Evolutionary conservation across 2,797 vertebrate species (phyloP).

Genomic region (Girardinus metallicus): DNA sequence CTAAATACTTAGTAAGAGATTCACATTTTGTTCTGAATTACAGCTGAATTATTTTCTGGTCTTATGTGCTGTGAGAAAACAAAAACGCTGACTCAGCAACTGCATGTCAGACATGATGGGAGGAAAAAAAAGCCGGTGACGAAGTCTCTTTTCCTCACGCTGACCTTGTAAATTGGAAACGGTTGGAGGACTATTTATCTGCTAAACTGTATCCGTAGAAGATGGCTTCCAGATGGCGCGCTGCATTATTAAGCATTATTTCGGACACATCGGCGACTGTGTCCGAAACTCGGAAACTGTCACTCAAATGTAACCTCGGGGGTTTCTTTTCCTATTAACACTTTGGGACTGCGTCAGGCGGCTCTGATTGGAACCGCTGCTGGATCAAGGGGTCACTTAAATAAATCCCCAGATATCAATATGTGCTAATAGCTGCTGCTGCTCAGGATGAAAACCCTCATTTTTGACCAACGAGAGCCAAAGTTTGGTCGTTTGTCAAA

Average conservation of each 20-base stretch:
- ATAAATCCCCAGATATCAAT: background rate
- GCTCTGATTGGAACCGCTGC: background rate
- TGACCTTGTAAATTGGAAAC: background rate
- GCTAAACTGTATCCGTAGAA: background rate
- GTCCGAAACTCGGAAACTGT: conserved; percentile 17
- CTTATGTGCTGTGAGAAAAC: background rate
- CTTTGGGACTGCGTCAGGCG: background rate
- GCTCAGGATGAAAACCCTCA: background rate
- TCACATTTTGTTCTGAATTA: background rate
- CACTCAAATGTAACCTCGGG: background rate
- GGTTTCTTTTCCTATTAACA: background rate
- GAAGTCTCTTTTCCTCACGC: background rate
- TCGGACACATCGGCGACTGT: no score
- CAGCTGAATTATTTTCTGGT: background rate
- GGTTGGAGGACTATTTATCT: background rate
- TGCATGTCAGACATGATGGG: background rate
- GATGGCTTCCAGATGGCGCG: conserved; percentile 20
- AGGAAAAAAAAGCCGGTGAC: background rate
- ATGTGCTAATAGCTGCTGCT: background rate
- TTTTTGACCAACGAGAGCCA: background rate
- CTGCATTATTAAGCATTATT: background rate
- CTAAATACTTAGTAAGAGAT: background rate
- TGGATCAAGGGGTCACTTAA: background rate
- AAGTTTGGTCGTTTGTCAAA: background rate
- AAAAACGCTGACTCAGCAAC: background rate